Base-by-base conservation (phyloP, 2,113 vertebrate species). In the Pampusana beccarii region DNA sequence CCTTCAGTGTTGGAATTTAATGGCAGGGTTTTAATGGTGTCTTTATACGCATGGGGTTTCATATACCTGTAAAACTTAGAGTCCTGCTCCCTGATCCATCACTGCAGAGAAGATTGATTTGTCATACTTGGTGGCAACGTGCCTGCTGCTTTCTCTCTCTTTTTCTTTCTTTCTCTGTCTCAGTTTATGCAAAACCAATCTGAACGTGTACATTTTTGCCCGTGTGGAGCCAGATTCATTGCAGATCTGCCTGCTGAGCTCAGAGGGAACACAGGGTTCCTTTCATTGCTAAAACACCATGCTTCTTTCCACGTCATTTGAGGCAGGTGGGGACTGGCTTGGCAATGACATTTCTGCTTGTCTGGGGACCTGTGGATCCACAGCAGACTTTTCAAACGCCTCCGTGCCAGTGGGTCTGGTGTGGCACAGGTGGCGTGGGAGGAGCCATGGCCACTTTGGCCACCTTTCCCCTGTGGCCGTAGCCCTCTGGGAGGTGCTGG, bases 61-160 rank as follows among this genome's bases (percentile, higher is more conserved):
- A 96, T 93, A 90, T 88, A 93, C 94, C 93, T 97, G 88, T 93
- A 94, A 94, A 96, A 97, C 61, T 95, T 96, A 74, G 69, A 95
- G 86, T 91, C 87, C 66, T 95, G 84, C 69, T 97, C 87, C 86
- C 48, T 87, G 92, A 94, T 96, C 74, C 84, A 96, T 97, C 95
- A 90, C 70, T 95, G 56, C 83, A 92, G 79, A 92, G 92, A 79
- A 95, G 74, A 96, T 86, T 93, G 85, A 96, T 96, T 94, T 92
- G 51, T 86, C 13, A 34, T 92, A 91, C 90, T 94, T 71, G 34
- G 25, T 92, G 81, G 82, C 78, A 86, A 26, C 13, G 23, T 91
- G 82, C 72, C 69, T 92, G 86, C 38, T 89, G 86, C 62, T 84
- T 77, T 61, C 26, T 64, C 10, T 60, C 67, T 42, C 31, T 57